Evolutionary conservation across 1,140 invertebrate genomes (phyloP).

Genomic region (Idris sp.): DNA sequence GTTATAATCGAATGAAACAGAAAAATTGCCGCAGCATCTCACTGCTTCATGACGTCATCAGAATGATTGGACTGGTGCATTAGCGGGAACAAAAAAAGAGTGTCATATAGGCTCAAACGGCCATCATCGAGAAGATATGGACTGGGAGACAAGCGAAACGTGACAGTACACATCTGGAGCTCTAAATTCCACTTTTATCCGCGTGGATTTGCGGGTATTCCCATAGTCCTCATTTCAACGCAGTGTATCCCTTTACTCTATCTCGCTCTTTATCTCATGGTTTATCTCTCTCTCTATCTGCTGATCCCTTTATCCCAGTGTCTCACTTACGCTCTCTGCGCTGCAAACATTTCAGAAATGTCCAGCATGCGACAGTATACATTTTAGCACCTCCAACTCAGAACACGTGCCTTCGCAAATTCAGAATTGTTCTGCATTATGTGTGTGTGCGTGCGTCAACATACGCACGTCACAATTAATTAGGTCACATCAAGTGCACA

Average conservation of each 20-base stretch:
- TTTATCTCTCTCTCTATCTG: constrained; percentile 4
- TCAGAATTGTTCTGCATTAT: constrained; percentile 29
- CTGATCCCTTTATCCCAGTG: neutral
- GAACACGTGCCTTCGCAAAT: constrained; percentile 33
- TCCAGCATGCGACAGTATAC: constrained; percentile 38
- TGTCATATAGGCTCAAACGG: constrained; percentile 21
- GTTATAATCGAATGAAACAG: no score
- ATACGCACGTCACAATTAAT: constrained; percentile 42
- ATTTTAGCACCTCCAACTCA: constrained; percentile 39
- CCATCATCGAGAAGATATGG: constrained; percentile 46
- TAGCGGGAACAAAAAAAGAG: no score
- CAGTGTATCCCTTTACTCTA: constrained; percentile 35
- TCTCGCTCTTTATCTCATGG: no score
- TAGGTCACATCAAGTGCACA: constrained; percentile 27
- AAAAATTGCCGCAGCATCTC: no score
- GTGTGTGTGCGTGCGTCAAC: constrained; percentile 18
- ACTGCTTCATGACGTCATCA: no score
- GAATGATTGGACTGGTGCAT: no score
- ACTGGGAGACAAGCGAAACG: constrained; percentile 41
- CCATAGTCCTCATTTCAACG: constrained; percentile 50
- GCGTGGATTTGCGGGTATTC: constrained; percentile 50
- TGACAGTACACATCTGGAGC: constrained; percentile 51
- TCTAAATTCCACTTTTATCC: constrained; percentile 60
- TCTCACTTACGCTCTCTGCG: neutral
- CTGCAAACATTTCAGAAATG: constrained; percentile 41